Conservation (phyloP, 64 coral and sea anemone genomes). For the Porites lutea region DNA sequence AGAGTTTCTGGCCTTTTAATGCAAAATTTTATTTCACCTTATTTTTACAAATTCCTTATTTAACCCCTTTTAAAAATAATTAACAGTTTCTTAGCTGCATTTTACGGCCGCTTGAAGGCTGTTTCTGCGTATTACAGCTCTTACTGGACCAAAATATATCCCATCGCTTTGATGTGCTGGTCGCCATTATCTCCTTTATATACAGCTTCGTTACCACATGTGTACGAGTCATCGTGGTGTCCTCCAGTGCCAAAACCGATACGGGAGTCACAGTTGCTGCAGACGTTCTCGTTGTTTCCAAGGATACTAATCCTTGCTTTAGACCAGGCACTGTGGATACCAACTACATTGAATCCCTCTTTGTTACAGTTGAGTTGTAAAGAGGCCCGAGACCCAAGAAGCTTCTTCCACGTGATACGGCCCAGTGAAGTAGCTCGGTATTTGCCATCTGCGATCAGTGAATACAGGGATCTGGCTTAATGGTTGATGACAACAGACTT, state of each 20-base stretch:
- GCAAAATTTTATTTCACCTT: too few species aligned
- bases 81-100: too few species aligned
- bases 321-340: not conserved
- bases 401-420: not conserved
- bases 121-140: too few species aligned
- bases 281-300: conserved; percentile 4
- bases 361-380: conserved; percentile 5
- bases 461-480: not conserved
- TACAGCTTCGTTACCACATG: conserved; percentile 52
- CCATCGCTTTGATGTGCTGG: conserved; percentile 37
- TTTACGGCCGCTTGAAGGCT: too few species aligned
- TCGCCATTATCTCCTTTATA: too few species aligned
- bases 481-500: not conserved
- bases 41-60: too few species aligned
- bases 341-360: conserved; percentile 35
- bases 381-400: not conserved
- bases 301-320: conserved; percentile 52
- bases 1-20: too few species aligned
- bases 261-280: conserved; percentile 16
- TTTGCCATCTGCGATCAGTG: not conserved
- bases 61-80: too few species aligned
- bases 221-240: not conserved
- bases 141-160: conserved; percentile 59
- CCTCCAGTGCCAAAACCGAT: conserved; percentile 64
- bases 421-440: not conserved